phyloP scores from a whole-genome alignment of 2,797 vertebrate genomes.

The Anguilla megastoma region DNA sequence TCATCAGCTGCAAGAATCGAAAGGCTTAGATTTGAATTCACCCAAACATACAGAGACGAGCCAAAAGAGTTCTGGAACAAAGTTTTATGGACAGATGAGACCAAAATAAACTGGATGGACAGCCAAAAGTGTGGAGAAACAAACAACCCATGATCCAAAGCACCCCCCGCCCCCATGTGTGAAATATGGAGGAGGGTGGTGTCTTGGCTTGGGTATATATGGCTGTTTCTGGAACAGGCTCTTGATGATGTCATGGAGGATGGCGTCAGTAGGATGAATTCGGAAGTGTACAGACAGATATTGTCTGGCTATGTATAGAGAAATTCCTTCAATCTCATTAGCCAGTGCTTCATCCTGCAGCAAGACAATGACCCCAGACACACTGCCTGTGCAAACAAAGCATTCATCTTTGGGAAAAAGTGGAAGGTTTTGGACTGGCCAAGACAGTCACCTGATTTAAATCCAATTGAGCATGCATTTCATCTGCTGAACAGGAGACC shows the following conservation, averaged over 20 bases:
- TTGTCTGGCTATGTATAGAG: too few species aligned
- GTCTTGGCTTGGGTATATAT: not conserved
- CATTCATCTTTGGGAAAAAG: too few species aligned
- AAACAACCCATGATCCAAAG: not conserved
- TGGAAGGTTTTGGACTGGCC: too few species aligned
- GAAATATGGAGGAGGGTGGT: not conserved
- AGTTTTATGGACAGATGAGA: not conserved
- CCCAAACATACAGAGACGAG: not conserved
- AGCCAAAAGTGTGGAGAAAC: not conserved
- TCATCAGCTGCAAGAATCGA: not conserved
- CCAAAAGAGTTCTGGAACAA: not conserved
- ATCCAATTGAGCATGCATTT: not conserved
- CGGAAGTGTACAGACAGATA: too few species aligned
- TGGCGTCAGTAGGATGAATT: too few species aligned
- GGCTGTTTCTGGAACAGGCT: not conserved
- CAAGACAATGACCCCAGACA: not conserved
- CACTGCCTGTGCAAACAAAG: not conserved
- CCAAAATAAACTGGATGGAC: not conserved
- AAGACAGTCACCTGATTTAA: not conserved
- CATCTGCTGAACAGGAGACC: too few species aligned
- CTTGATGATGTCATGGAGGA: too few species aligned
- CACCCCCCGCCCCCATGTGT: not conserved
- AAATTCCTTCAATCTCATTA: not conserved
- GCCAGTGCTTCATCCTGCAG: not conserved
- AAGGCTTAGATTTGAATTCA: not conserved